Percentiles rank a stretch among this genome's conserved stretches.
phyloP scores from a whole-genome alignment of 2,797 vertebrate species.

The Lemur catta region DNA sequence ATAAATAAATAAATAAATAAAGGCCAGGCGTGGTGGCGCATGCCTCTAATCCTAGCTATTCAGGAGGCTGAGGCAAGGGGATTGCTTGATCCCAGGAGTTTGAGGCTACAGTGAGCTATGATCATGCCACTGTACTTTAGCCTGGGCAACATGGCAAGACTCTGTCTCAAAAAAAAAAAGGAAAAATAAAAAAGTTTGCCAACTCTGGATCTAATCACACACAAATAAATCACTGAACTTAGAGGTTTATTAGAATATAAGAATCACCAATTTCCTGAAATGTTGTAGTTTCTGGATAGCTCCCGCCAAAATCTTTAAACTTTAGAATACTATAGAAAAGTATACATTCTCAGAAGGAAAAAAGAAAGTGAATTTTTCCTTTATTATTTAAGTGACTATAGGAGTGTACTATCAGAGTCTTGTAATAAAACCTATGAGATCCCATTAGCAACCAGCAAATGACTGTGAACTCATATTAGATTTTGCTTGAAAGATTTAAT shows the following conservation, averaged over 20 bases:
- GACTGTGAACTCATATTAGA: neutral
- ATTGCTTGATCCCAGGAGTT: neutral
- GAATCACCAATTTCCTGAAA: constrained; percentile 12
- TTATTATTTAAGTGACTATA: neutral
- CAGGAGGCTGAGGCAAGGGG: neutral
- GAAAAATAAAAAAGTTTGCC: constrained; percentile 15
- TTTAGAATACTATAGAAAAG: constrained; percentile 35
- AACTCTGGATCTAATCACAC: constrained; percentile 7
- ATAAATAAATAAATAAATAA: too few relatives aligned
- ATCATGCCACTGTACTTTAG: neutral
- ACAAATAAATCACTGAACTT: neutral
- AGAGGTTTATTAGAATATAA: neutral
- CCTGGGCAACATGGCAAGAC: neutral
- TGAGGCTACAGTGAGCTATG: too few relatives aligned
- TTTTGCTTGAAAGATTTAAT: constrained; percentile 33
- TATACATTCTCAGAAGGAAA: neutral
- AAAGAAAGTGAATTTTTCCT: neutral
- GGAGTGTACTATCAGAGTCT: neutral
- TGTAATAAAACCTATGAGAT: constrained; percentile 29
- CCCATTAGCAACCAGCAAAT: constrained; percentile 8
- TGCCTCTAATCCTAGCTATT: neutral
- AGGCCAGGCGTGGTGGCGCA: neutral
- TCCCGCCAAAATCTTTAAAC: constrained; percentile 29
- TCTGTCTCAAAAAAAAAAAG: neutral
- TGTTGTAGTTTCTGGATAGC: constrained; percentile 27